These are phyloP conservation scores for Brevimyrus niger DNA, from an alignment of 2,113 vertebrate species.

Conservation along the genomic window DNA sequence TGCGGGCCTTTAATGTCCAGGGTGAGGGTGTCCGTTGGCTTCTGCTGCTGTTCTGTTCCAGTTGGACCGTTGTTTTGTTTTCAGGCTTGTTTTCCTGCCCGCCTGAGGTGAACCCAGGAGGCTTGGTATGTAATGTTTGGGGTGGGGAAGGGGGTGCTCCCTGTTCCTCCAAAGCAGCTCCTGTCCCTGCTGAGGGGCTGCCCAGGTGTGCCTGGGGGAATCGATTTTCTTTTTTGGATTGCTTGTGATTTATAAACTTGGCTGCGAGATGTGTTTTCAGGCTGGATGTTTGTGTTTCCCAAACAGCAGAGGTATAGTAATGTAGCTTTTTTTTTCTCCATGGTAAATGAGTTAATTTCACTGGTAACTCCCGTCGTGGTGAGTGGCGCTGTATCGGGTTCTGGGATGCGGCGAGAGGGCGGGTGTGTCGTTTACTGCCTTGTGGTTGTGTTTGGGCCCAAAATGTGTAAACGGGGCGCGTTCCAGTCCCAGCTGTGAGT, in stretches of 20 bases:
- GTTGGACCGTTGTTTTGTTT: no score
- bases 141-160: background rate
- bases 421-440: background rate
- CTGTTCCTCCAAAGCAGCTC: background rate
- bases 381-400: background rate
- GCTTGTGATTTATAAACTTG: background rate
- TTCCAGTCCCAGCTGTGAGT: background rate
- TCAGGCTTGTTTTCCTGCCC: background rate
- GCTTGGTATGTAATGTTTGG: background rate
- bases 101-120: background rate
- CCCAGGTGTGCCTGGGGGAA: background rate
- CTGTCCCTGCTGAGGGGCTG: background rate
- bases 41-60: background rate
- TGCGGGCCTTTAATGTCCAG: background rate
- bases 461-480: background rate
- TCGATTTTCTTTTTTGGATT: background rate
- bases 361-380: background rate
- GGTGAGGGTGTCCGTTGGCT: background rate
- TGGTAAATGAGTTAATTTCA: background rate
- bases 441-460: background rate
- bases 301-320: background rate
- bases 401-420: background rate
- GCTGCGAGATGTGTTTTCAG: background rate
- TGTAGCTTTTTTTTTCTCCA: background rate
- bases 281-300: background rate